These are phyloP conservation scores for Dendrolimus punctatus DNA, from an alignment of 1,140 invertebrate species.

Conservation along the genomic window DNA sequence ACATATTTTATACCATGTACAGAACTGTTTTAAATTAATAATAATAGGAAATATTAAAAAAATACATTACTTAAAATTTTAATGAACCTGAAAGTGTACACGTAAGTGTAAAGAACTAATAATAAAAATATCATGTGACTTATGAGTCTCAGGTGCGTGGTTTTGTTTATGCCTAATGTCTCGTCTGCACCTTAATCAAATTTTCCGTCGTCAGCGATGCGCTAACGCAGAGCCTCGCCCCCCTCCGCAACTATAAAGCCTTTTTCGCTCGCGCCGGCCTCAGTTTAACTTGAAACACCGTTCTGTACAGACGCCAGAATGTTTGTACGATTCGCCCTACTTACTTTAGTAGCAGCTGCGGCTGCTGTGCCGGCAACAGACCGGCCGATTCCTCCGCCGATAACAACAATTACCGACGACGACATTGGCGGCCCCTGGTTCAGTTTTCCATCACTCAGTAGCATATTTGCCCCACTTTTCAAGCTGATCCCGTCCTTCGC, in stretches of 20 bases:
- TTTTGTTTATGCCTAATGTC: constrained; percentile 11
- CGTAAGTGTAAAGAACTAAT: not conserved
- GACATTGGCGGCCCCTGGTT: constrained; percentile 52
- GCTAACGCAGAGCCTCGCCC: constrained; percentile 38
- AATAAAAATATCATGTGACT: not conserved
- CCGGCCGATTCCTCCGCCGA: constrained; percentile 29
- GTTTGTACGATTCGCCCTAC: constrained; percentile 38
- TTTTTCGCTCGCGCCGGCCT: constrained; percentile 38
- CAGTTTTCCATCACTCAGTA: constrained; percentile 38
- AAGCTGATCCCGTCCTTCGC: constrained; percentile 52
- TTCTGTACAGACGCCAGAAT: constrained; percentile 41
- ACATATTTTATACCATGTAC: too few species aligned
- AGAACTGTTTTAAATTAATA: too few species aligned
- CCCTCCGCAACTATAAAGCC: constrained; percentile 55
- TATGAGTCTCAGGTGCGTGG: not conserved
- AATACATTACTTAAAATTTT: not conserved
- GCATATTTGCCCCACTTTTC: constrained; percentile 48
- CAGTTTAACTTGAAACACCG: constrained; percentile 43
- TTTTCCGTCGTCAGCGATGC: constrained; percentile 40
- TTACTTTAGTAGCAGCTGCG: constrained; percentile 34
- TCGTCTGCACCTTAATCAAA: constrained; percentile 24
- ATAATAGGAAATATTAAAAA: too few species aligned
- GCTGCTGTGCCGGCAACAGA: constrained; percentile 40
- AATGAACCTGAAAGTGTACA: not conserved
- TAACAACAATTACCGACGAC: constrained; percentile 37